phyloP scores from a whole-genome alignment of 2,113 vertebrate species.

The Gymnogyps californianus region DNA sequence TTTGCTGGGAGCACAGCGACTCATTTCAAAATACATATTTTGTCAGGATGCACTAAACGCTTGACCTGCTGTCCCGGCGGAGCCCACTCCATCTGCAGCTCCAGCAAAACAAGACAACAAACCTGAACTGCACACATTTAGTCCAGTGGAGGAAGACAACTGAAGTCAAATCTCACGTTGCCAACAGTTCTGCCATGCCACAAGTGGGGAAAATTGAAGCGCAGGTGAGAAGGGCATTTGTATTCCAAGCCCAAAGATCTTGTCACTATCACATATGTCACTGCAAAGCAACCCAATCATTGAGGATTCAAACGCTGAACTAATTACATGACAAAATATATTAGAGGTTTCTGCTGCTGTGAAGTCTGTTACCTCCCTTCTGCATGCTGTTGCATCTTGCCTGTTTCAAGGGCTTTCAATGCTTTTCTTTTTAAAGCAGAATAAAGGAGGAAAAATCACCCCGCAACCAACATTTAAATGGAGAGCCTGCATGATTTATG shows the following conservation, averaged over 20 bases:
- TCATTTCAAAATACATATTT: rapidly evolving
- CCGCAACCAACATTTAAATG: neutral
- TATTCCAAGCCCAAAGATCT: neutral
- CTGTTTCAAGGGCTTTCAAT: neutral
- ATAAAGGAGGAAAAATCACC: neutral
- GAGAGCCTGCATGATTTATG: neutral
- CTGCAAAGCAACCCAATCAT: neutral
- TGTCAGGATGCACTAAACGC: neutral
- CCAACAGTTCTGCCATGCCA: neutral
- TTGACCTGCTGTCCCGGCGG: neutral
- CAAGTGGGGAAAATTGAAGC: rapidly evolving
- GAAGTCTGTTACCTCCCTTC: neutral
- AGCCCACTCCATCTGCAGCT: neutral
- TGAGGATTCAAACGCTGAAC: neutral
- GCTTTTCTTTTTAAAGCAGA: neutral
- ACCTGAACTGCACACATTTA: rapidly evolving
- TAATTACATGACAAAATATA: neutral
- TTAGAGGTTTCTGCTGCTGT: neutral
- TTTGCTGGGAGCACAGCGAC: neutral
- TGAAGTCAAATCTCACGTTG: rapidly evolving
- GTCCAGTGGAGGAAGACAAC: rapidly evolving
- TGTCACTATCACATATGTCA: rapidly evolving
- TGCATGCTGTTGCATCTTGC: neutral
- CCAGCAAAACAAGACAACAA: neutral
- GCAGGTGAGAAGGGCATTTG: neutral